These are phyloP conservation scores for Drosophila stalkeri DNA, from an alignment of 2,888 invertebrate genomes.

Conservation along the genomic window DNA sequence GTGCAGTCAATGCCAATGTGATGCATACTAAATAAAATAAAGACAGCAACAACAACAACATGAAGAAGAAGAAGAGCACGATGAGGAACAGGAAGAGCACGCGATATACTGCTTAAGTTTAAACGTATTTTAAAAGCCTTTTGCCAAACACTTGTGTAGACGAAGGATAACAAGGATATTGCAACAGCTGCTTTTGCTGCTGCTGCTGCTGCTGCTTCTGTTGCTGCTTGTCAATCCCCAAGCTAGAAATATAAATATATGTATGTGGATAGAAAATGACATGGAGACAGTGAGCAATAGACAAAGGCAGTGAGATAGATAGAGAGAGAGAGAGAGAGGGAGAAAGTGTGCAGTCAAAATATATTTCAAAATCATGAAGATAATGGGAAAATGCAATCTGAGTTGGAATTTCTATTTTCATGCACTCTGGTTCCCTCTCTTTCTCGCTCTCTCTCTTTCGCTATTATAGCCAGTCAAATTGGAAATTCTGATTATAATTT, in stretches of 20 bases:
- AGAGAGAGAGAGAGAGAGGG: neutral
- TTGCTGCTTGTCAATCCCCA: neutral
- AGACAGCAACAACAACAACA: conserved; percentile 5
- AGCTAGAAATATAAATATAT: conserved; percentile 3
- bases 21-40: conserved; percentile 44
- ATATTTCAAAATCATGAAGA: neutral
- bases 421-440: neutral
- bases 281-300: neutral
- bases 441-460: neutral
- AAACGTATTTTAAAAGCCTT: conserved; percentile 64
- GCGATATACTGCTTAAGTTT: conserved; percentile 48
- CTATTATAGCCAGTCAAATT: neutral
- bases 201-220: neutral
- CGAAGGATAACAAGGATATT: conserved; percentile 42
- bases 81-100: conserved; percentile 15
- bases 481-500: neutral
- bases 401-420: neutral
- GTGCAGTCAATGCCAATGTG: conserved; percentile 33
- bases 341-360: neutral
- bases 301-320: neutral
- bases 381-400: conserved; percentile 1
- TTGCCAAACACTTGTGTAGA: conserved; percentile 50
- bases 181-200: conserved; percentile 5
- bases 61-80: too few species aligned
- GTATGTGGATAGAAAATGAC: conserved; percentile 15